These are phyloP conservation scores for Ostrea edulis DNA, from an alignment of 1,140 invertebrate genomes.

Conservation along the genomic window DNA sequence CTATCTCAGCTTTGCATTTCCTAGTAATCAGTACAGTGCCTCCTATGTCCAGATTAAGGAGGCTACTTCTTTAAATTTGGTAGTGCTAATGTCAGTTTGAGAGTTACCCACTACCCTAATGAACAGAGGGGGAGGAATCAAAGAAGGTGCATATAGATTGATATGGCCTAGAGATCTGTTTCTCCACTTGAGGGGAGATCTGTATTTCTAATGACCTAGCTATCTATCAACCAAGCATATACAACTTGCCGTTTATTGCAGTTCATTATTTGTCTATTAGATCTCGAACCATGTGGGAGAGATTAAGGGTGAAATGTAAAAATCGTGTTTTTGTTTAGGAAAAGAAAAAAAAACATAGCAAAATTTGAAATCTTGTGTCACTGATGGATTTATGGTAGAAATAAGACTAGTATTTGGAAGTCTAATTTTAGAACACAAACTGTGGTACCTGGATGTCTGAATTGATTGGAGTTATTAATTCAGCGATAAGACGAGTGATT, in stretches of 20 bases:
- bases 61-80: too few species aligned
- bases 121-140: not conserved
- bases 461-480: slow-evolving; percentile 34
- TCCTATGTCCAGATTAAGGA: too few species aligned
- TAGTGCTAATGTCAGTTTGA: too few species aligned
- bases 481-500: not conserved
- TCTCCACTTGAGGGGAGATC: slow-evolving; percentile 14
- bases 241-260: not conserved
- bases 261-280: slow-evolving; percentile 32
- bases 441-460: not conserved
- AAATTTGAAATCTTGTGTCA: not conserved
- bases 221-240: slow-evolving; percentile 26
- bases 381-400: slow-evolving; percentile 16
- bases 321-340: slow-evolving; percentile 14
- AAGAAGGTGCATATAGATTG: not conserved
- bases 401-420: not conserved
- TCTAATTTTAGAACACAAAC: slow-evolving; percentile 20
- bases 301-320: slow-evolving; percentile 23
- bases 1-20: too few species aligned
- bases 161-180: not conserved
- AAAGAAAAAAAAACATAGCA: not conserved
- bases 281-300: slow-evolving; percentile 6
- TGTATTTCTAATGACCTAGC: slow-evolving; percentile 36
- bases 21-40: too few species aligned
- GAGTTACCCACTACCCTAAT: too few species aligned